phyloP scores from a whole-genome alignment of 2,888 invertebrate genomes.

The Temnothorax rugatulus region DNA sequence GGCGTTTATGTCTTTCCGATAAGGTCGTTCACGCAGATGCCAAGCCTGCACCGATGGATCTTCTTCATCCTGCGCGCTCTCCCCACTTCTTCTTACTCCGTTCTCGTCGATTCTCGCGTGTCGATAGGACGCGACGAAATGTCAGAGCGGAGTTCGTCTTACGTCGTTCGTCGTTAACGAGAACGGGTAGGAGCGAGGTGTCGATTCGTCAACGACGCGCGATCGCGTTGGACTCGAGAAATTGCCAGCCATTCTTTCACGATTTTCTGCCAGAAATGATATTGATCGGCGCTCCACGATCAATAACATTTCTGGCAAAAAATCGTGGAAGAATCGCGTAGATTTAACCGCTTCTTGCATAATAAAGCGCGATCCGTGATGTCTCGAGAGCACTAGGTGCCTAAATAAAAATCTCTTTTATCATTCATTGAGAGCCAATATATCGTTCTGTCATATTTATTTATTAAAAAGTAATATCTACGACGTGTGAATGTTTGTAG shows the following conservation, averaged over 20 bases:
- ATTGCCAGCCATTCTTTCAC: constrained; percentile 47
- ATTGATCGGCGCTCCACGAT: constrained; percentile 30
- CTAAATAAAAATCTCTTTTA: constrained; percentile 25
- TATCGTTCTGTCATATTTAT: not conserved
- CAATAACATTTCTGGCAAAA: too few relatives aligned
- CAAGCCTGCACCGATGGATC: constrained; percentile 73
- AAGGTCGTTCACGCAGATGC: constrained; percentile 81
- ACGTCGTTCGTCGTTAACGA: constrained; percentile 67
- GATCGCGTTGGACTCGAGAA: constrained; percentile 41
- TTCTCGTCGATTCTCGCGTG: constrained; percentile 48
- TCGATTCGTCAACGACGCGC: constrained; percentile 39
- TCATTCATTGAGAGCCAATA: constrained; percentile 15
- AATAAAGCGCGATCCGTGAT: constrained; percentile 9
- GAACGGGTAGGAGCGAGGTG: constrained; percentile 40
- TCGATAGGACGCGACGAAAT: constrained; percentile 66
- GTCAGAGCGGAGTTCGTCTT: constrained; percentile 66
- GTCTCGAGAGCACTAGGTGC: not conserved
- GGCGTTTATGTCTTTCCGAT: constrained; percentile 86
- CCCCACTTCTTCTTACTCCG: constrained; percentile 40
- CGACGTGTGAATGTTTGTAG: not conserved
- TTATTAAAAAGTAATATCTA: not conserved
- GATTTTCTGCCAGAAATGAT: constrained; percentile 37
- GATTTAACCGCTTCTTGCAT: constrained; percentile 40
- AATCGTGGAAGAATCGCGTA: constrained; percentile 18
- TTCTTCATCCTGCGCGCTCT: constrained; percentile 54